Evolutionary conservation across 2,888 invertebrate species (phyloP).

Genomic region (Xylocampa areola): DNA sequence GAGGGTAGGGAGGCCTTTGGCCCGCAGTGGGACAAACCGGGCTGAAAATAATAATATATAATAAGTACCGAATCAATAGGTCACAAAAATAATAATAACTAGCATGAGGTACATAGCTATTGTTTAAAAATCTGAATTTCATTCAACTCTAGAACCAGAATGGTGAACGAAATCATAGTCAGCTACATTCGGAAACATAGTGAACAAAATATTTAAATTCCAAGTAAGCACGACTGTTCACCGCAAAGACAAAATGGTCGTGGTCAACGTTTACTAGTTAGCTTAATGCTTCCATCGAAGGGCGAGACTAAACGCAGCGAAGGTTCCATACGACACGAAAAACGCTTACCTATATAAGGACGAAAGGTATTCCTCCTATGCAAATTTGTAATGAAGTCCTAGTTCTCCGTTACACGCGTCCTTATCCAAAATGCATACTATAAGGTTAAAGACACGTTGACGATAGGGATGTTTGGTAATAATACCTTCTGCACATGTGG

Average conservation of each 20-base stretch:
- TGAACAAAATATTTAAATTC: slow-evolving; percentile 43
- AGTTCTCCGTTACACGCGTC: not conserved
- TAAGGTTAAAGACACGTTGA: too few relatives aligned
- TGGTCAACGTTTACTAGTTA: slow-evolving; percentile 50
- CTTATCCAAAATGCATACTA: not conserved
- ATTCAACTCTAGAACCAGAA: not conserved
- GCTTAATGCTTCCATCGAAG: slow-evolving; percentile 52
- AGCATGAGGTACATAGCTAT: too few relatives aligned
- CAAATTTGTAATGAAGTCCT: not conserved
- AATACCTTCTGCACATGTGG: too few relatives aligned
- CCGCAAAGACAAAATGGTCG: slow-evolving; percentile 53
- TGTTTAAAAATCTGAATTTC: too few relatives aligned
- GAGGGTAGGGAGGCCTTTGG: too few relatives aligned
- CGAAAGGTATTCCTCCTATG: slow-evolving; percentile 26
- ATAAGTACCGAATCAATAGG: too few relatives aligned
- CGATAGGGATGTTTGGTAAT: too few relatives aligned
- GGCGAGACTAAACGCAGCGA: slow-evolving; percentile 49
- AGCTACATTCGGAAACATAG: slow-evolving; percentile 28
- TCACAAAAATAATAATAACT: too few relatives aligned
- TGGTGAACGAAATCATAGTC: not conserved
- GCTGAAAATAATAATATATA: too few relatives aligned
- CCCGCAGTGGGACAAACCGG: too few relatives aligned
- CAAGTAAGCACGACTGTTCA: slow-evolving; percentile 55
- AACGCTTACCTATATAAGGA: slow-evolving; percentile 33
- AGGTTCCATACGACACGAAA: slow-evolving; percentile 57